Percentiles rank a stretch among this genome's conserved stretches.
These are phyloP conservation scores for Meteorus sp. DNA, from an alignment of 1,140 invertebrate genomes.

Conservation along the genomic window DNA sequence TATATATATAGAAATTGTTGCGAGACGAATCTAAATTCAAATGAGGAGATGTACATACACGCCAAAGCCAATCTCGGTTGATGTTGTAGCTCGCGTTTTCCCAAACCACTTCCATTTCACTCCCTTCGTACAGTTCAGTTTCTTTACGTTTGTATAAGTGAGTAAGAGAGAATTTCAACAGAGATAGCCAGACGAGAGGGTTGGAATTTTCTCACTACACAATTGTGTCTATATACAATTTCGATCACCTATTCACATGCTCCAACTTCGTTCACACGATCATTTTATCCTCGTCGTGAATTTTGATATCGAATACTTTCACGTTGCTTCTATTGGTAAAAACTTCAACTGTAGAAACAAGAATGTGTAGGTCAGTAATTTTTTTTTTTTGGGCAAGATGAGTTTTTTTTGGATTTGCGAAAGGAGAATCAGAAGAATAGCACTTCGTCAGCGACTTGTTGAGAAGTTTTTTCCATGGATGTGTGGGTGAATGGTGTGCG, in stretches of 20 bases:
- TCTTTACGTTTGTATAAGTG: no score
- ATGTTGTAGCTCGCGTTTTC: slow-evolving; percentile 37
- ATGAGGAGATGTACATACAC: slow-evolving; percentile 43
- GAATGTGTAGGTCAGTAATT: neutral
- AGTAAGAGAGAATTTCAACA: no score
- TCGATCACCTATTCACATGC: slow-evolving; percentile 1
- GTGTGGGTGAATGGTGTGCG: neutral
- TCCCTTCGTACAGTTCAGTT: neutral
- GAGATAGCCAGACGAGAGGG: no score
- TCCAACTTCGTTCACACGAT: neutral
- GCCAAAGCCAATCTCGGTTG: slow-evolving; percentile 42
- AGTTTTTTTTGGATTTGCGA: neutral
- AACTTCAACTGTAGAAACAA: neutral
- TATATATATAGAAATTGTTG: slow-evolving; percentile 1
- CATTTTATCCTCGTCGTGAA: neutral
- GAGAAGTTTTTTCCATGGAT: slow-evolving; percentile 10
- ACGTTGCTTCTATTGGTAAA: neutral
- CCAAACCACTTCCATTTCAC: slow-evolving; percentile 11
- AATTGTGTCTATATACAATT: no score
- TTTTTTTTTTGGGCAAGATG: neutral
- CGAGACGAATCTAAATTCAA: slow-evolving; percentile 54
- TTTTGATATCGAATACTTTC: neutral
- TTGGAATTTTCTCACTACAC: no score
- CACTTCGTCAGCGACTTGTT: slow-evolving; percentile 21
- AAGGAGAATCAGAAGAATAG: slow-evolving; percentile 6